Conservation (phyloP, 2,797 vertebrate genomes). For the Epinephelus coioides region DNA sequence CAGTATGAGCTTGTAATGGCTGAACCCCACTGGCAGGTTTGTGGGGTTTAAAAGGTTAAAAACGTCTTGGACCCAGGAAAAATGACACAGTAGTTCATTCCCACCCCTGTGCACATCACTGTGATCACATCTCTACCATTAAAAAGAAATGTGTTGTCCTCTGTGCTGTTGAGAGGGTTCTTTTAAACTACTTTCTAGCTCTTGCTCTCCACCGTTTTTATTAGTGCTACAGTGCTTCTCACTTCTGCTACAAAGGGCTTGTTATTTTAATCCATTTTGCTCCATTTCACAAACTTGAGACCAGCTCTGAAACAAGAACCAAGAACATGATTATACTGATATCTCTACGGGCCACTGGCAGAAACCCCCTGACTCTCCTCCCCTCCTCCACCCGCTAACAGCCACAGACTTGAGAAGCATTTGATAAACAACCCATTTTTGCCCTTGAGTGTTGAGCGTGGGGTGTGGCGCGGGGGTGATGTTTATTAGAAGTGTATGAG, state of each 20-base stretch:
- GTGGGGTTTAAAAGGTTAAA: background rate
- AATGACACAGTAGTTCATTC: background rate
- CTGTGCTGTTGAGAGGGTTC: background rate
- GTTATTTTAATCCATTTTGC: background rate
- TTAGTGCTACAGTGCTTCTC: background rate
- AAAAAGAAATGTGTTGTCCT: background rate
- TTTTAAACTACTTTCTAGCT: background rate
- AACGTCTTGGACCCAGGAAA: background rate
- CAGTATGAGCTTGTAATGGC: background rate
- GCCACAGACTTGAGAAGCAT: slow-evolving; percentile 35
- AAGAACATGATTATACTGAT: slow-evolving; percentile 18
- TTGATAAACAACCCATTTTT: slow-evolving; percentile 45
- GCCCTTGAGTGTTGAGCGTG: slow-evolving; percentile 29
- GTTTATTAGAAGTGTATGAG: slow-evolving; percentile 45
- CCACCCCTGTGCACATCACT: background rate
- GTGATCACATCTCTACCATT: background rate
- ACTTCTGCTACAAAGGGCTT: background rate
- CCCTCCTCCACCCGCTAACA: background rate
- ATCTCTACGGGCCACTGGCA: slow-evolving; percentile 14
- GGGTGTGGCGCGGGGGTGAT: slow-evolving; percentile 31
- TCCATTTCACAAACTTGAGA: slow-evolving; percentile 27
- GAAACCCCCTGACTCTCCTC: slow-evolving; percentile 17
- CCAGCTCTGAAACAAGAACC: background rate
- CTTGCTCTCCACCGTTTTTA: background rate
- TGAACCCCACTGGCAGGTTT: background rate